Conservation (phyloP, 2,113 vertebrate genomes). For the Cettia cetti region DNA sequence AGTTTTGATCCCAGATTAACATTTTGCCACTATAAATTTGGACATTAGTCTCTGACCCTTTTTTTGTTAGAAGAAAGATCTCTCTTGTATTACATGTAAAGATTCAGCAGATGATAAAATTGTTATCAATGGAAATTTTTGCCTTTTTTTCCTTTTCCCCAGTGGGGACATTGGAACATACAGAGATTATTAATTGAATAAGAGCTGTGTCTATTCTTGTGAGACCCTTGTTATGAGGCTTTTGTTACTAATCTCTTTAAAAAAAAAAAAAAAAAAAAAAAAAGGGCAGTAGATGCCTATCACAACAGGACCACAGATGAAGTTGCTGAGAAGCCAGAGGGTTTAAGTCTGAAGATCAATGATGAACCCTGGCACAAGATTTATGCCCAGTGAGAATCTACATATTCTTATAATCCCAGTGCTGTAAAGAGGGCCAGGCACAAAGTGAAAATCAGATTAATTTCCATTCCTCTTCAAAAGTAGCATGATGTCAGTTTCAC, state of each 20-base stretch:
- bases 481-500: background rate
- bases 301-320: background rate
- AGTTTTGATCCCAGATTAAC: background rate
- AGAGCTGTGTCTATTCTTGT: background rate
- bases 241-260: background rate
- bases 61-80: background rate
- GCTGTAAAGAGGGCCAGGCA: background rate
- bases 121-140: background rate
- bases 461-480: slow-evolving; percentile 7
- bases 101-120: background rate
- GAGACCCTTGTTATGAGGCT: background rate
- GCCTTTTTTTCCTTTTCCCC: background rate
- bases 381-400: background rate
- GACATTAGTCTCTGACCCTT: background rate
- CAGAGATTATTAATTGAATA: background rate
- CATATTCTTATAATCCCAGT: background rate
- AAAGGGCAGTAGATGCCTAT: background rate
- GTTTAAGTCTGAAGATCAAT: background rate
- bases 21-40: background rate
- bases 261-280: too few species aligned
- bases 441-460: background rate
- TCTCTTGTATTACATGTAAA: background rate
- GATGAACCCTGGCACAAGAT: background rate
- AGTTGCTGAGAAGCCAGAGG: background rate
- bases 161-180: background rate